Base-by-base conservation (phyloP, 1,140 invertebrate species). In the Leptopilina clavipes region DNA sequence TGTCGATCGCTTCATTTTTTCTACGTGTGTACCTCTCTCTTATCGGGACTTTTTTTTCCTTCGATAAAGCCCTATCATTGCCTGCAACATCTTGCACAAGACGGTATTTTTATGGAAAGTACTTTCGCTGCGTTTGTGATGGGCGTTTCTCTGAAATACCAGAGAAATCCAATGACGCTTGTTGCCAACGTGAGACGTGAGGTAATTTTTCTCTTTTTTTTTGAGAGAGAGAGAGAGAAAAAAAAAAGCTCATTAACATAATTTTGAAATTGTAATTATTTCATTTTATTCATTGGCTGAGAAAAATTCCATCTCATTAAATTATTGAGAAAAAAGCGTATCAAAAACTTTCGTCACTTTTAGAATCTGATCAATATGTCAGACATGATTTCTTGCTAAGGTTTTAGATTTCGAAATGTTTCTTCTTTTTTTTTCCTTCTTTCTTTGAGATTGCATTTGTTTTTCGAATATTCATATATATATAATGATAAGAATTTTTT, bases 51-150 rank as follows among this genome's bases (percentile, higher is more conserved):
- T 31, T 65, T 65, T 65, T 65, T 65, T 52, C 17, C 48, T 31
- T 19, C 19, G 59, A 65, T 65, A n/a, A 31, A 18, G 22, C 25
- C 22, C 59, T 31, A 65, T 65, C 59, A 31, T 14, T 14, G 10
- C 6, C 22, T 65, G 25, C 59, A 65, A 65, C 59, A 65, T 31
- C 22, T 25, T 83, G 48, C 44, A 73, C 54, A 52, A 14, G 73
- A 83, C 74, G 54, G 3, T 22, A 75, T 83, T 81, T 83, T 76
- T 78, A 73, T 76, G 56, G 56, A 65, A 65, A 65, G 56, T 65
- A 65, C 9, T 65, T 65, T 65, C 56, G 56, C 56, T 14, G 56
- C 56, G 56, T 65, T 65, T 31, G 22, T 14, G 22, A 65, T 65
- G 56, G 56, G 56, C 56, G 56, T 65, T 65, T 65, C 56, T 65